phyloP scores from a whole-genome alignment of 2,113 vertebrate genomes.

The Charina bottae region DNA sequence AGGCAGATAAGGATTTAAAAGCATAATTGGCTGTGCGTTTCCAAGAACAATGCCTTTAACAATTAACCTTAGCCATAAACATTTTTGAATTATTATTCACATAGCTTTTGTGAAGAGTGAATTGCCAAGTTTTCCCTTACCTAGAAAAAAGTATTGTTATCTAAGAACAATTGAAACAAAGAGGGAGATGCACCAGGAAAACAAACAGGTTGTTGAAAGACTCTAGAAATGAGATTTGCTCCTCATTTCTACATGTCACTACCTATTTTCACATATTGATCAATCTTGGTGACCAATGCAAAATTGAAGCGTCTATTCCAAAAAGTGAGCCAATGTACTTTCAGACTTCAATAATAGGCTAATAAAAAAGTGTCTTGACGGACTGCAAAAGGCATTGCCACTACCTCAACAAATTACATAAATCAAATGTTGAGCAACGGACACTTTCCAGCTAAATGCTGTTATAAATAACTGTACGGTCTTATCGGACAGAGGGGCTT shows the following conservation, averaged over 20 bases:
- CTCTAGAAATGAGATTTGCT: not conserved
- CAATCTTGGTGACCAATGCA: constrained; percentile 9
- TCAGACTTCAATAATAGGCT: constrained; percentile 55
- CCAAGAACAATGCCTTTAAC: not conserved
- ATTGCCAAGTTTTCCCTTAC: not conserved
- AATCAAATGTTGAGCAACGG: constrained; percentile 65
- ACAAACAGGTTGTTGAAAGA: not conserved
- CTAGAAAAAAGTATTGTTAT: not conserved
- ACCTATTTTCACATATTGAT: not conserved
- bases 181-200: not conserved
- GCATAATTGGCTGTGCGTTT: not conserved
- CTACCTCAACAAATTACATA: constrained; percentile 60
- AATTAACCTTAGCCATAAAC: not conserved
- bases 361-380: constrained; percentile 45
- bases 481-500: constrained; percentile 37
- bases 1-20: not conserved
- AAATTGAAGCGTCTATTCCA: constrained; percentile 38
- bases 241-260: not conserved
- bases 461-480: constrained; percentile 73
- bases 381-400: constrained; percentile 57
- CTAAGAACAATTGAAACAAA: not conserved
- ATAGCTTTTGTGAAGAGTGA: not conserved
- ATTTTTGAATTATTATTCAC: not conserved
- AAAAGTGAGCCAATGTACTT: constrained; percentile 32
- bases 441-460: constrained; percentile 71